Conservation (phyloP, 64 coral and sea anemone species). For the Anthopleura sola region DNA sequence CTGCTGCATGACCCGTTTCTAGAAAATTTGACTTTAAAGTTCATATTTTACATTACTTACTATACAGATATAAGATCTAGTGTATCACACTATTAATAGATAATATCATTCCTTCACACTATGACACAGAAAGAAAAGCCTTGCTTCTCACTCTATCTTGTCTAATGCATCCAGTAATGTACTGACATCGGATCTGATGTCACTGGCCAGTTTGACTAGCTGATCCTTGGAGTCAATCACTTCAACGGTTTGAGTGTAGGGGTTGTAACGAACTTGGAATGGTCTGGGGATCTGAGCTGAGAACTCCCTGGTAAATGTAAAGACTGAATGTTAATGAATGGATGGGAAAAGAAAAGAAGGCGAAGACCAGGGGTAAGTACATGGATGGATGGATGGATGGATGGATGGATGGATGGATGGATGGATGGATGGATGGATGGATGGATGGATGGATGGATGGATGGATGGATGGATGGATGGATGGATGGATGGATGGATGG, state of each 20-base stretch:
- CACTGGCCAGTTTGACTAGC: conserved; percentile 67
- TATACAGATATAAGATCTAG: background rate
- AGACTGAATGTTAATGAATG: too few species aligned
- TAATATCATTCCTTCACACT: too few species aligned
- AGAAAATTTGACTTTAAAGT: background rate
- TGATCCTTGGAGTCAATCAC: conserved; percentile 94
- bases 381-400: too few species aligned
- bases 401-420: too few species aligned
- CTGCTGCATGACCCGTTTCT: background rate
- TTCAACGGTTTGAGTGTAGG: conserved; percentile 93
- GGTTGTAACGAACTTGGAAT: conserved; percentile 92
- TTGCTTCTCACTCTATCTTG: conserved; percentile 33
- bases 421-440: too few species aligned
- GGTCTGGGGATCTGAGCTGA: conserved; percentile 77
- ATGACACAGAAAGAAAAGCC: background rate
- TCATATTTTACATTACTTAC: background rate
- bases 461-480: too few species aligned
- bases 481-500: too few species aligned
- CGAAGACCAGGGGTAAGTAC: too few species aligned
- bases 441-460: too few species aligned
- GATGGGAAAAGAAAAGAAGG: background rate
- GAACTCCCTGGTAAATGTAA: conserved; percentile 14
- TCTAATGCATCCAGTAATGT: conserved; percentile 55
- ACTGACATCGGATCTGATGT: conserved; percentile 75
- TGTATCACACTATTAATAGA: too few species aligned